phyloP scores from a whole-genome alignment of 2,113 vertebrate genomes.

The Leucopsar rothschildi region DNA sequence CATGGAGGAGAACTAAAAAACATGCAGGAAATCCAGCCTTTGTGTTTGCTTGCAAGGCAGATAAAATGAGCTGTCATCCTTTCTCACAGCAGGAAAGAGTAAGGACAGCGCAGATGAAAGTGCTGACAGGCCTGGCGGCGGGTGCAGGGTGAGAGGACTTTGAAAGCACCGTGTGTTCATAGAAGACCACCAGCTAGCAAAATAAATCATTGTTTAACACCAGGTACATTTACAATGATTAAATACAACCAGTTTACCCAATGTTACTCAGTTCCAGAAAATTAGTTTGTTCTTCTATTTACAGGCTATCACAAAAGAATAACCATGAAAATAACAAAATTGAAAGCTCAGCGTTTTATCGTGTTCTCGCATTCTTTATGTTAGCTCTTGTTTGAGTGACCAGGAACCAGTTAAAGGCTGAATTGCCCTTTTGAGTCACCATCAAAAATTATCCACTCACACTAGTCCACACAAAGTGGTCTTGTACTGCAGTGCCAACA shows the following conservation, averaged over 20 bases:
- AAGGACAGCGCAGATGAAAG: slow-evolving; percentile 43
- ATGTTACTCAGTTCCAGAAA: not conserved
- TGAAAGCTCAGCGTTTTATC: not conserved
- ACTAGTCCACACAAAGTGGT: not conserved
- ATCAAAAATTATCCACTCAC: not conserved
- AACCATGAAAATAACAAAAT: not conserved
- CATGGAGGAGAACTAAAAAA: not conserved
- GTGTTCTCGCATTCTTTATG: rapidly evolving
- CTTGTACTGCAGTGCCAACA: not conserved
- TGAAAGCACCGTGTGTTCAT: not conserved
- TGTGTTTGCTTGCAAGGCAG: slow-evolving; percentile 48
- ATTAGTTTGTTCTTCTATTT: not conserved
- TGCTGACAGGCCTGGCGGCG: not conserved
- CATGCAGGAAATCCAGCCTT: slow-evolving; percentile 48
- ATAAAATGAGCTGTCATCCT: slow-evolving; percentile 49
- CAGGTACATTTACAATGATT: not conserved
- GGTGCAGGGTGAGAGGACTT: not conserved
- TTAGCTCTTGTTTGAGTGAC: not conserved
- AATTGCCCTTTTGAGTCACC: not conserved
- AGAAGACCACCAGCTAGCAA: not conserved
- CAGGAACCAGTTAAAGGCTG: not conserved
- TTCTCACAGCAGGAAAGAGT: slow-evolving; percentile 33
- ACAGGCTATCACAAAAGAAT: not conserved
- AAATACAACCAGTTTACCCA: not conserved
- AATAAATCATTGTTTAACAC: not conserved